phyloP scores from a whole-genome alignment of 2,888 invertebrate genomes.

The Sarcophaga subvicina region DNA sequence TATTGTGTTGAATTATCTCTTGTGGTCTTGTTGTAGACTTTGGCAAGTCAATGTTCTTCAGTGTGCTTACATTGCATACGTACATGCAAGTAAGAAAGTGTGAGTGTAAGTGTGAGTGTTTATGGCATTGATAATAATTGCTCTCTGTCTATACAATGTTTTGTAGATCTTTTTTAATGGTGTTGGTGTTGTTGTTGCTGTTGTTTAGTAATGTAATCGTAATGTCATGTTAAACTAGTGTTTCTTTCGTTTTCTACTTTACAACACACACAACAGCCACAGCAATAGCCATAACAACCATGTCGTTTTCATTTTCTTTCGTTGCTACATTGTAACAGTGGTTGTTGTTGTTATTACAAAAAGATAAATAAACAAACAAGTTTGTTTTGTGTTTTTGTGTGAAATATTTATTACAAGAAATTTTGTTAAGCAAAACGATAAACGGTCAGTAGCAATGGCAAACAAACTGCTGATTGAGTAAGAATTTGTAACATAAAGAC shows the following conservation, averaged over 20 bases:
- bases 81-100: too few relatives aligned
- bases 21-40: constrained; percentile 32
- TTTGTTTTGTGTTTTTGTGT: background rate
- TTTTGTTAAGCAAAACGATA: background rate
- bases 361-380: background rate
- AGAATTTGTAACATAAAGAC: background rate
- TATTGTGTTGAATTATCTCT: background rate
- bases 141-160: constrained; percentile 3
- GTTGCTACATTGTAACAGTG: too few relatives aligned
- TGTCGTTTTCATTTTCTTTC: too few relatives aligned
- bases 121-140: constrained; percentile 48
- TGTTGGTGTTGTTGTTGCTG: background rate
- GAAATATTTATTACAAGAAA: background rate
- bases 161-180: background rate
- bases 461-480: background rate
- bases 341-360: constrained; percentile 17
- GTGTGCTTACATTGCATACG: background rate
- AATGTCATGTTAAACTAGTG: constrained; percentile 52
- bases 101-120: constrained; percentile 36
- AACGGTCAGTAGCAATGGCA: background rate
- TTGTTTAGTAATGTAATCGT: background rate
- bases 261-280: background rate
- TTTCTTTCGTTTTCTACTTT: constrained; percentile 13
- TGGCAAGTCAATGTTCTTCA: background rate
- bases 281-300: too few relatives aligned